Evolutionary conservation across 53 echinoderm and acorn worm genomes (phyloP).

Genomic region (Henricia sp.): DNA sequence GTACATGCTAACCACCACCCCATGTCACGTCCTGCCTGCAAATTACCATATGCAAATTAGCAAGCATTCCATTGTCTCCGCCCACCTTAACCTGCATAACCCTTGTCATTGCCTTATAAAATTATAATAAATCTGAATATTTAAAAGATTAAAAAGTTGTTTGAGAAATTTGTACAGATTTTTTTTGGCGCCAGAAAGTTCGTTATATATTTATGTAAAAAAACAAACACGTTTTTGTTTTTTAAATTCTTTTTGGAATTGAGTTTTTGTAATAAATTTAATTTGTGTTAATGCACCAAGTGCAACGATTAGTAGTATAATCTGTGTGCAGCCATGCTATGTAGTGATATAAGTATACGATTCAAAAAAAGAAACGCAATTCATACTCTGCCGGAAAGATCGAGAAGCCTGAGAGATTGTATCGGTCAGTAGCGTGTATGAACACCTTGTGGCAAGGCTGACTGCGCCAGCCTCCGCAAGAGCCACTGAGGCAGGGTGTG

Average conservation of each 20-base stretch:
- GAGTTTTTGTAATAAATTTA: too few relatives aligned
- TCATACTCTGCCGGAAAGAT: too few relatives aligned
- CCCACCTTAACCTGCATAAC: slow-evolving; percentile 2
- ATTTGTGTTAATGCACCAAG: slow-evolving; percentile 38
- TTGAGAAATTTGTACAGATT: background rate
- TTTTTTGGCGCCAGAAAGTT: slow-evolving; percentile 29
- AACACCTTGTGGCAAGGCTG: too few relatives aligned
- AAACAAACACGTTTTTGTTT: too few relatives aligned
- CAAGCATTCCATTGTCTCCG: slow-evolving; percentile 49
- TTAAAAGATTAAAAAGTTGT: background rate
- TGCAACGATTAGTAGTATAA: slow-evolving; percentile 4
- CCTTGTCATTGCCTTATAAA: slow-evolving; percentile 2
- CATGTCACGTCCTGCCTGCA: background rate
- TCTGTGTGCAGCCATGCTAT: slow-evolving; percentile 4
- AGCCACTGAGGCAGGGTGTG: too few relatives aligned
- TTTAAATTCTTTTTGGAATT: background rate
- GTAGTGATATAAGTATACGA: background rate
- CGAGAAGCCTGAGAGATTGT: too few relatives aligned
- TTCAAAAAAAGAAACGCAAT: too few relatives aligned
- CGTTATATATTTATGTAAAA: slow-evolving; percentile 9
- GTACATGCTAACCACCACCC: too few relatives aligned
- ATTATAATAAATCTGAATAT: background rate
- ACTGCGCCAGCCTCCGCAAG: too few relatives aligned
- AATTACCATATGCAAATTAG: slow-evolving; percentile 53
- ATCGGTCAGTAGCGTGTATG: too few relatives aligned